Percentiles rank a stretch among this genome's conserved stretches.
Conservation (phyloP, 2,113 vertebrate genomes). For the Thomomys bottae region DNA sequence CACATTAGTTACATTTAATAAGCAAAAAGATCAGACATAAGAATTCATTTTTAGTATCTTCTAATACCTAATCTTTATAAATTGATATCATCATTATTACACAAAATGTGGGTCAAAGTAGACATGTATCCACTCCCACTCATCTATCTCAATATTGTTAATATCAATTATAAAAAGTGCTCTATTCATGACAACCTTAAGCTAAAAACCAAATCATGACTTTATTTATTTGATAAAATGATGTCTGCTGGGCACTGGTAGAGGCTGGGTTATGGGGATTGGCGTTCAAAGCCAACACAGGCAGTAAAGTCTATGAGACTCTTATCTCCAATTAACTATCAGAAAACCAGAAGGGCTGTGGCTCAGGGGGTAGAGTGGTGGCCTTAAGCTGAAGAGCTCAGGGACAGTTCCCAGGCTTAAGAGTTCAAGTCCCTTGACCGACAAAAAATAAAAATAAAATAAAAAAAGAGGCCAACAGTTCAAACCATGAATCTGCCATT, state of each 20-base stretch:
- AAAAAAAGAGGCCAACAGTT: neutral
- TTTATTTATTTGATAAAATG: slow-evolving; percentile 30
- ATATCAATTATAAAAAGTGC: neutral
- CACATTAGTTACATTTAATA: slow-evolving; percentile 57
- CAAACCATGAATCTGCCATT: slow-evolving; percentile 15
- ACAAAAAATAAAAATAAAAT: too few species aligned
- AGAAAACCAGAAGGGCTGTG: too few species aligned
- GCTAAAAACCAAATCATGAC: slow-evolving; percentile 16
- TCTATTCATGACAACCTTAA: slow-evolving; percentile 27
- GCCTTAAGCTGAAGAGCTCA: too few species aligned
- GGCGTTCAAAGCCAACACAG: too few species aligned
- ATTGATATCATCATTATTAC: slow-evolving; percentile 13
- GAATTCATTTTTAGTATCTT: slow-evolving; percentile 18
- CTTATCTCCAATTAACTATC: too few species aligned
- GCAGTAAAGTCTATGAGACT: too few species aligned
- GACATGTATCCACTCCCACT: neutral
- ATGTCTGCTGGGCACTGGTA: neutral
- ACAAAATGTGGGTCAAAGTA: slow-evolving; percentile 26
- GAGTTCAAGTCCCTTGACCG: too few species aligned
- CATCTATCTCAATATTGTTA: neutral
- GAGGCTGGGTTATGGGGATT: too few species aligned
- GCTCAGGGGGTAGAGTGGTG: too few species aligned
- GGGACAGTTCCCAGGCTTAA: too few species aligned
- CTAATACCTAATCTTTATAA: slow-evolving; percentile 5
- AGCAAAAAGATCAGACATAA: slow-evolving; percentile 50